Evolutionary conservation across 2,113 vertebrate species (phyloP).

Genomic region (Paratilapia polleni): DNA sequence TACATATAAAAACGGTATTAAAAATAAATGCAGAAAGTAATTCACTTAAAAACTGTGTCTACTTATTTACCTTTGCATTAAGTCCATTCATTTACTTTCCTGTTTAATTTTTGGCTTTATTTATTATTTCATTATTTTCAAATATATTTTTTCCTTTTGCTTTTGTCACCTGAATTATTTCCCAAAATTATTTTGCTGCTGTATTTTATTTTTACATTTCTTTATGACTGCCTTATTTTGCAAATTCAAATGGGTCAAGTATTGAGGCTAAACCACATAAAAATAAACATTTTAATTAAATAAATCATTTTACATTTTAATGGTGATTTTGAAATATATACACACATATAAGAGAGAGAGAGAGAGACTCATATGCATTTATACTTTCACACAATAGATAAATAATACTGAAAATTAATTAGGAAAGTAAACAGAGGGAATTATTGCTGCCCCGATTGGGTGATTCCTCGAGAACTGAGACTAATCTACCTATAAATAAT

Average conservation of each 20-base stretch:
- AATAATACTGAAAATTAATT: not conserved
- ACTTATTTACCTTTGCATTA: not conserved
- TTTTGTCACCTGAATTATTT: not conserved
- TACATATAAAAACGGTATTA: not conserved
- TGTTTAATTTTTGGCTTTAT: not conserved
- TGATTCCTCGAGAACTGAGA: no score
- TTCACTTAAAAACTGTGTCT: not conserved
- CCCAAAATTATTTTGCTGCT: no score
- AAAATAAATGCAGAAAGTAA: not conserved
- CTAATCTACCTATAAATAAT: not conserved
- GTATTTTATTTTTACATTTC: no score
- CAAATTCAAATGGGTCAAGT: no score
- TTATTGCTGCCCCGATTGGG: no score
- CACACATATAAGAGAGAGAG: no score
- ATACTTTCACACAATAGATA: fast-evolving
- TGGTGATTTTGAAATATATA: no score
- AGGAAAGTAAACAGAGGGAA: no score
- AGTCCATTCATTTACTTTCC: not conserved
- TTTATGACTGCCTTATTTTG: no score
- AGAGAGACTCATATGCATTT: no score
- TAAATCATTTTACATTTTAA: no score
- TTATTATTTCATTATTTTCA: not conserved
- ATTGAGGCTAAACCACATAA: not conserved
- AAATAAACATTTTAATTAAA: no score
- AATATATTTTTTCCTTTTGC: not conserved